Evolutionary conservation across 1,140 invertebrate species (phyloP).

Genomic region (Delia radicum): DNA sequence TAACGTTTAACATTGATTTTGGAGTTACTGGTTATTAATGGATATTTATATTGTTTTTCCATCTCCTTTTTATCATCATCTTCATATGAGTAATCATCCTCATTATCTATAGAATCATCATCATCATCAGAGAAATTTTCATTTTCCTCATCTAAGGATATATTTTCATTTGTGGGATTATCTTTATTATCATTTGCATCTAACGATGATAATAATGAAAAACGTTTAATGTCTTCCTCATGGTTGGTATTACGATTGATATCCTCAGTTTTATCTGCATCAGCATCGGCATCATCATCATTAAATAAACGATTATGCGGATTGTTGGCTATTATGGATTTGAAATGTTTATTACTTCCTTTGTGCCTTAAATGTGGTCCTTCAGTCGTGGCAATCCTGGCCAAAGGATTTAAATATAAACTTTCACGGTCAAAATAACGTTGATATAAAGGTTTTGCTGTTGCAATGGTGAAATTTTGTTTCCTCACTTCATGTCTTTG

Average conservation of each 20-base stretch:
- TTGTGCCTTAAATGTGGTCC: background rate
- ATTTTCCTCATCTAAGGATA: background rate
- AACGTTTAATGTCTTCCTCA: background rate
- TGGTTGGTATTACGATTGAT: background rate
- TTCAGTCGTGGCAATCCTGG: background rate
- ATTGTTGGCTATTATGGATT: background rate
- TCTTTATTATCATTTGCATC: background rate
- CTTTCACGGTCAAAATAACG: slow-evolving; percentile 23
- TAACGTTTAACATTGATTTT: slow-evolving; percentile 21
- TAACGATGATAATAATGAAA: background rate
- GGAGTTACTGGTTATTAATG: background rate
- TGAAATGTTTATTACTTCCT: background rate
- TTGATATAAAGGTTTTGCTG: background rate
- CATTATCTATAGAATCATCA: background rate
- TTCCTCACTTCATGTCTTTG: background rate
- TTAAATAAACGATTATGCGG: background rate
- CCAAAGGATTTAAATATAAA: background rate
- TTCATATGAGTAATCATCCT: slow-evolving; percentile 22
- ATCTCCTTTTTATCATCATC: background rate
- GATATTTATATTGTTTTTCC: background rate
- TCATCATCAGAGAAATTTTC: background rate
- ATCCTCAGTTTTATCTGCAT: background rate
- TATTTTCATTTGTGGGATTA: background rate
- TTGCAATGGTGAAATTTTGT: background rate
- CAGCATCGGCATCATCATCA: background rate